A percentile compares a stretch with the other conserved stretches of the same genome.
phyloP scores from a whole-genome alignment of 2,797 vertebrate genomes.

The Cetoscarus ocellatus region DNA sequence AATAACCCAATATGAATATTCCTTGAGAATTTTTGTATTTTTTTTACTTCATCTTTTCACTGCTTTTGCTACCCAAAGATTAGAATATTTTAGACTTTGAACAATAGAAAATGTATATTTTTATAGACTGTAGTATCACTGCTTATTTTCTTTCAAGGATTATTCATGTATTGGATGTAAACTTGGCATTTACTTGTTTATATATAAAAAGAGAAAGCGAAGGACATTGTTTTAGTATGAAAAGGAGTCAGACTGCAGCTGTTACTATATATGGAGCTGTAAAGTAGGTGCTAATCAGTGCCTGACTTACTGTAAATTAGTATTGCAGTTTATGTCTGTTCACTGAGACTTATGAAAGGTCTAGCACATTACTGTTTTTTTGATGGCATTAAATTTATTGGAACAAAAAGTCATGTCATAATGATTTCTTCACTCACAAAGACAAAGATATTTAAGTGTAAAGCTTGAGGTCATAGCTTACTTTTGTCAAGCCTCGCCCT shows the following conservation, averaged over 20 bases:
- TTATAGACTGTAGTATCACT: background rate
- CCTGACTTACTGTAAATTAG: constrained; percentile 34
- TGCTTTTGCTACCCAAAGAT: constrained; percentile 45
- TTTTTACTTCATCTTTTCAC: background rate
- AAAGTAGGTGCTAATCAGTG: background rate
- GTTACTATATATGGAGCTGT: constrained; percentile 36
- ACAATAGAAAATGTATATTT: background rate
- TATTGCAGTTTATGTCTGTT: constrained; percentile 29
- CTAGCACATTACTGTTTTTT: constrained; percentile 32
- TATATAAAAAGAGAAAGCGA: constrained; percentile 3
- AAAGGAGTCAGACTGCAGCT: constrained; percentile 3
- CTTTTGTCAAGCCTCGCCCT: too few species aligned
- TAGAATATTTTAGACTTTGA: constrained; percentile 30
- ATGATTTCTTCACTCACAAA: background rate
- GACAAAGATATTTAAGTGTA: background rate
- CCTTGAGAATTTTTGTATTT: background rate
- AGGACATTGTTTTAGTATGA: background rate
- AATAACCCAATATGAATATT: constrained; percentile 13
- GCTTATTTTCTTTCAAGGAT: background rate
- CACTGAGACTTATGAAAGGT: constrained; percentile 30
- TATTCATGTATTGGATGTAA: constrained; percentile 7
- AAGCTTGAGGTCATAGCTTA: too few species aligned
- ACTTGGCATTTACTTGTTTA: background rate
- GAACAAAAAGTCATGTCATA: background rate
- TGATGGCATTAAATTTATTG: constrained; percentile 69